Base-by-base conservation (phyloP, 2,797 vertebrate species). In the Chloroceryle inda region DNA sequence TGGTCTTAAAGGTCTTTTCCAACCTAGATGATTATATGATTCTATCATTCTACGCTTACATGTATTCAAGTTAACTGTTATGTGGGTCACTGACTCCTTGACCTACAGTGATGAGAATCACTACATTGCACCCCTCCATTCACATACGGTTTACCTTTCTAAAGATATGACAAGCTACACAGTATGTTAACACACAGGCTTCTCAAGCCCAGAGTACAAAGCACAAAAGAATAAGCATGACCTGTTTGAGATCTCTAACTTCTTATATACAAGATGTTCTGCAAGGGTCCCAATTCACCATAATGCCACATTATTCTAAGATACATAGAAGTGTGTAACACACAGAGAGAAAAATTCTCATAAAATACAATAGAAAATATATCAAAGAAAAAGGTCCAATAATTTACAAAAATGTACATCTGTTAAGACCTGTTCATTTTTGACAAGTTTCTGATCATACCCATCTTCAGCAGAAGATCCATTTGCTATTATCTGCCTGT, bases 21-120 rank as follows among this genome's bases (percentile, higher is more conserved):
- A 12, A 45, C 45, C 45, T 45, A 45, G 45, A 45, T 45, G 45
- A 45, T 37, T 37, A 37, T 37, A 37, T 37, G 37, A 37, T 45
- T 45, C 45, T 45, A 45, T 45, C 21, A 45, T 45, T 45, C 21
- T 45, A 45, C 0, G 0, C 10, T 19, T 37, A 9, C 1, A 2
- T 45, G 26, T 76, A 5, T 10, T 56, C 49, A 35, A 24, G 29
- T 35, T 50, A 14, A 56, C 49, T 73, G 10, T 20, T 44, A 17
- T n/a, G 31, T 87, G 33, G 22, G 11, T 35, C 33, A 29, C 49
- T 31, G 37, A 68, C 4, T 61, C 24, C 17, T 58, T 18, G 16
- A 40, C 29, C 23, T 47, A 16, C 9, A 22, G 11, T 64, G 33
- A 24, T 37, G 20, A 37, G 17, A 50, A 53, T 31, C 52, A 52